phyloP scores from a whole-genome alignment of 2,113 vertebrate species.

The Chionodraco myersi region DNA sequence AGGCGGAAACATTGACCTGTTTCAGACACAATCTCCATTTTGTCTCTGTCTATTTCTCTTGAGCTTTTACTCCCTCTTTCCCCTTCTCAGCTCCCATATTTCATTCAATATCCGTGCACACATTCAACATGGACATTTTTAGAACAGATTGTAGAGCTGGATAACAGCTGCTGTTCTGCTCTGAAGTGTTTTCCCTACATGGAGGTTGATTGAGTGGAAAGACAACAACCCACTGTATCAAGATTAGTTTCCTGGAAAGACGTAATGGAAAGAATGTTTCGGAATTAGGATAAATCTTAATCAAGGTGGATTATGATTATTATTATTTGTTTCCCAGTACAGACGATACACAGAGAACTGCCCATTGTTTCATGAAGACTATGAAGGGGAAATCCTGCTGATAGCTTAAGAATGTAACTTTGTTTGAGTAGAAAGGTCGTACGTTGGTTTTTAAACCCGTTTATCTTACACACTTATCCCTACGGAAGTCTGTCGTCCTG shows the following conservation, averaged over 20 bases:
- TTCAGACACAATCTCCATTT: constrained; percentile 11
- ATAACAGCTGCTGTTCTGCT: constrained; percentile 40
- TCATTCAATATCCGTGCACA: not conserved
- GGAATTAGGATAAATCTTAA: constrained; percentile 5
- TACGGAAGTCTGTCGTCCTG: constrained; percentile 57
- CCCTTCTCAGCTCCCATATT: constrained; percentile 2
- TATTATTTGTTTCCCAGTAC: not conserved
- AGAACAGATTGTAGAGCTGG: constrained; percentile 60
- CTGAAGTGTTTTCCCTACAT: constrained; percentile 21
- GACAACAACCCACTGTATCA: constrained; percentile 11
- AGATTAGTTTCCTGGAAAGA: constrained; percentile 26
- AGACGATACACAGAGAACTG: constrained; percentile 1
- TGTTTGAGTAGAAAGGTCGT: constrained; percentile 54
- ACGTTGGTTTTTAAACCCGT: constrained; percentile 1
- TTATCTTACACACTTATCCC: constrained; percentile 59
- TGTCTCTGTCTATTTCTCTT: constrained; percentile 14
- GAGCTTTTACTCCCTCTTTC: constrained; percentile 2
- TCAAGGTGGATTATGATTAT: constrained; percentile 26
- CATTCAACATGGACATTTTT: constrained; percentile 47
- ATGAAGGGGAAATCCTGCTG: constrained; percentile 33
- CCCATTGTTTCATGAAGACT: not conserved
- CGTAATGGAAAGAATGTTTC: not conserved
- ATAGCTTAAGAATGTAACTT: constrained; percentile 31
- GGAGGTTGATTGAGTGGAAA: constrained; percentile 41
- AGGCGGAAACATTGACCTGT: constrained; percentile 10